Conservation (phyloP, 2,797 vertebrate species). For the Pseudomugil tenellus region DNA sequence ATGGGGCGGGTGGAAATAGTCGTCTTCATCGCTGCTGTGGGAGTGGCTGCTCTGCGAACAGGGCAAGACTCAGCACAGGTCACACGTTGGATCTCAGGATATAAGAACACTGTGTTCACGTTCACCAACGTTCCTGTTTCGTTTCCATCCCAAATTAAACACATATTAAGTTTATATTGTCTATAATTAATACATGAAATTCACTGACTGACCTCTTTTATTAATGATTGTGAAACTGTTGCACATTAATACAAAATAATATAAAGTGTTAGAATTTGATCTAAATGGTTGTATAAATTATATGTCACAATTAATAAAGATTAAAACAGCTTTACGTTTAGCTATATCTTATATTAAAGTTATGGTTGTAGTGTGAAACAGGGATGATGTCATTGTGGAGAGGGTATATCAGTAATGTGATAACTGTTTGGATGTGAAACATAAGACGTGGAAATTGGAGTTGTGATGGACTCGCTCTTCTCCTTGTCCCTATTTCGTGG, state of each 20-base stretch:
- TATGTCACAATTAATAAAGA: neutral
- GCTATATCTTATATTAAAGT: conserved; percentile 28
- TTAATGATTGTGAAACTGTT: neutral
- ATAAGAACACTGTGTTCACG: conserved; percentile 7
- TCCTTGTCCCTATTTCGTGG: conserved; percentile 64
- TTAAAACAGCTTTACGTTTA: neutral
- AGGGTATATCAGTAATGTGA: conserved; percentile 72
- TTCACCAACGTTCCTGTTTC: neutral
- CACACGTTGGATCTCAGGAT: conserved; percentile 44
- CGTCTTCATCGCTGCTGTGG: conserved; percentile 60
- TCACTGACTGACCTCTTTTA: neutral
- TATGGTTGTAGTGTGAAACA: conserved; percentile 59
- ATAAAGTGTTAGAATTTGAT: neutral
- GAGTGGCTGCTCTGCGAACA: conserved; percentile 65
- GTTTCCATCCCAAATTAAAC: neutral
- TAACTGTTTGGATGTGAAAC: conserved; percentile 73
- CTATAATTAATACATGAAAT: neutral
- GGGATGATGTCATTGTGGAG: conserved; percentile 68
- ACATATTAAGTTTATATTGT: neutral
- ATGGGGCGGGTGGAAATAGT: conserved; percentile 46
- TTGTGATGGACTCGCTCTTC: conserved; percentile 71
- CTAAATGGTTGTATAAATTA: neutral
- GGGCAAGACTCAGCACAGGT: conserved; percentile 35
- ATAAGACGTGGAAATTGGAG: conserved; percentile 66
- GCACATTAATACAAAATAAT: neutral